Percentiles rank a stretch among this genome's conserved stretches.
phyloP scores from a whole-genome alignment of 2,888 invertebrate species.

The Rhagophthalmus giganteus region DNA sequence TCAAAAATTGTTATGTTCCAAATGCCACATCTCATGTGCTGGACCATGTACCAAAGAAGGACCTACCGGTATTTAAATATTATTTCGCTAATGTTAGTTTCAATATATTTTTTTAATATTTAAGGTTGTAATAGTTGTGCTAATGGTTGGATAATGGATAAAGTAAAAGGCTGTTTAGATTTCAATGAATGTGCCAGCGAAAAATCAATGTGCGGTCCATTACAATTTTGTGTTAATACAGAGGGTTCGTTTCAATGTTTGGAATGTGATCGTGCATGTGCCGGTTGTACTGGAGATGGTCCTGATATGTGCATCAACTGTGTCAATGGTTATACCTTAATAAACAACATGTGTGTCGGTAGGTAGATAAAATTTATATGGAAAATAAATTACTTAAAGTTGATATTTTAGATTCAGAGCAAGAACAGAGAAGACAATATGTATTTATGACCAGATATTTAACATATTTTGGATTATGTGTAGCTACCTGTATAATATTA shows the following conservation, averaged over 20 bases:
- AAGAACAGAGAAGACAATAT: slow-evolving; percentile 59
- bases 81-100: slow-evolving; percentile 35
- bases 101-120: slow-evolving; percentile 13
- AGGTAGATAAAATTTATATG: slow-evolving; percentile 47
- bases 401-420: slow-evolving; percentile 53
- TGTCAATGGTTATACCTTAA: slow-evolving; percentile 70
- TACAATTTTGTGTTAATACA: slow-evolving; percentile 87
- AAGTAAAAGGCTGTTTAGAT: slow-evolving; percentile 79
- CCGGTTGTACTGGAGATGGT: slow-evolving; percentile 84
- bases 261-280: slow-evolving; percentile 83
- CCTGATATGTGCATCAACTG: slow-evolving; percentile 89
- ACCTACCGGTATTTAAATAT: slow-evolving; percentile 58
- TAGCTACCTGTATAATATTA: slow-evolving; percentile 84
- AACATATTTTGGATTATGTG: slow-evolving; percentile 81
- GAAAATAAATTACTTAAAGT: neutral
- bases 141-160: slow-evolving; percentile 73
- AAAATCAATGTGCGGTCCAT: slow-evolving; percentile 59
- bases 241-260: slow-evolving; percentile 82
- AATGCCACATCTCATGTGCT: slow-evolving; percentile 79
- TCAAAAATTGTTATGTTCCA: slow-evolving; percentile 72
- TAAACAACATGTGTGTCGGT: slow-evolving; percentile 78
- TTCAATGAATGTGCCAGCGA: slow-evolving; percentile 78
- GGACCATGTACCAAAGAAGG: slow-evolving; percentile 76
- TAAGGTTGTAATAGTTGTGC: slow-evolving; percentile 65
- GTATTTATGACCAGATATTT: slow-evolving; percentile 72